These are phyloP conservation scores for Spicauda simplicius DNA, from an alignment of 2,888 invertebrate species.

Conservation along the genomic window DNA sequence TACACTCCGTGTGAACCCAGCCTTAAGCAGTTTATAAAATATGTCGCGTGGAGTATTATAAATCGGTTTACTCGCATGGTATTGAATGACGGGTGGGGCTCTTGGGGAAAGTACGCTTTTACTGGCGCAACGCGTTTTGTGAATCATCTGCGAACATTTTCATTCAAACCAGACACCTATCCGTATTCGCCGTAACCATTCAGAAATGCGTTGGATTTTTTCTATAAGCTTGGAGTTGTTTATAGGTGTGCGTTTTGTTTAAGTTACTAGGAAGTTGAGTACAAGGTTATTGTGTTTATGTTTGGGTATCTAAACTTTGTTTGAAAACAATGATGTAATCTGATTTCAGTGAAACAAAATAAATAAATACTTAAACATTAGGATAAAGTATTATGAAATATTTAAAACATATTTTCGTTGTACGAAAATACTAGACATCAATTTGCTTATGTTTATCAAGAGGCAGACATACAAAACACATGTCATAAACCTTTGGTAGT, in stretches of 20 bases:
- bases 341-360: too few species aligned
- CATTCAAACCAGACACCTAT: slow-evolving; percentile 25
- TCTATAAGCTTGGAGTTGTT: slow-evolving; percentile 13
- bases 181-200: slow-evolving; percentile 9
- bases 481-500: too few species aligned
- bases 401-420: too few species aligned
- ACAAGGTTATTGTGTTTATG: too few species aligned
- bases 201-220: slow-evolving; percentile 17
- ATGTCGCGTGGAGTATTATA: slow-evolving; percentile 25
- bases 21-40: slow-evolving; percentile 18
- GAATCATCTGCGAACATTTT: slow-evolving; percentile 32
- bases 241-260: background rate
- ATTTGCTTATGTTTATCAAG: too few species aligned
- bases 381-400: too few species aligned
- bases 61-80: slow-evolving; percentile 23
- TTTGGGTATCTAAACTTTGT: too few species aligned
- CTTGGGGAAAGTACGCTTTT: slow-evolving; percentile 22
- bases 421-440: too few species aligned
- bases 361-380: too few species aligned
- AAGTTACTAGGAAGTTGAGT: background rate
- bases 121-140: slow-evolving; percentile 17
- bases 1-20: too few species aligned
- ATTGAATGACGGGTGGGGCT: slow-evolving; percentile 28
- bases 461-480: too few species aligned
- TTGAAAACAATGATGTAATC: too few species aligned